Evolutionary conservation across 2,797 vertebrate species (phyloP).

Genomic region (Acanthopagrus latus): DNA sequence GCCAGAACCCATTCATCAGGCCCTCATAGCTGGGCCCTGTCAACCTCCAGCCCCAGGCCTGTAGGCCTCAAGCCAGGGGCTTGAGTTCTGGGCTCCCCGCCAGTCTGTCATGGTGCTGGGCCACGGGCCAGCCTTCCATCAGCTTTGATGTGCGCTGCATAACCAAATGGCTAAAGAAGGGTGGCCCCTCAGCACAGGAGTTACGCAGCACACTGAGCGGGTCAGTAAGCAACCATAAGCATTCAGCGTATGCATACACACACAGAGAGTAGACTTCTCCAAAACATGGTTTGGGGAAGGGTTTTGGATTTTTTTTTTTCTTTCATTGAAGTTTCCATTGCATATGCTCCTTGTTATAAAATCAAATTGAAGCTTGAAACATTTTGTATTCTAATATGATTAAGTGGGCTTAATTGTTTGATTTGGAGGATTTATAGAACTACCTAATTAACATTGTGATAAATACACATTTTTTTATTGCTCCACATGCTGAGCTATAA

Average conservation of each 20-base stretch:
- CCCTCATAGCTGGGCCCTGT: slow-evolving; percentile 88
- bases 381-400: slow-evolving; percentile 90
- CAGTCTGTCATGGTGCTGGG: slow-evolving; percentile 95
- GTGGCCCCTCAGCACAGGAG: slow-evolving; percentile 91
- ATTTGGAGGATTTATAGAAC: slow-evolving; percentile 90
- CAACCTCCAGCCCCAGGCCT: slow-evolving; percentile 86
- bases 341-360: slow-evolving; percentile 88
- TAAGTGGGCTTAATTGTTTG: slow-evolving; percentile 92
- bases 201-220: slow-evolving; percentile 85
- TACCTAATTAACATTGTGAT: slow-evolving; percentile 92
- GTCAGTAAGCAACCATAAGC: slow-evolving; percentile 89
- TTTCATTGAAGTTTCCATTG: slow-evolving; percentile 88
- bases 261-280: slow-evolving; percentile 23
- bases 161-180: slow-evolving; percentile 92
- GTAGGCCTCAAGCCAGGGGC: slow-evolving; percentile 91
- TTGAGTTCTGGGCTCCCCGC: slow-evolving; percentile 91
- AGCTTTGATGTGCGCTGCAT: slow-evolving; percentile 94
- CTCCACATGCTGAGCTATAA: slow-evolving; percentile 85
- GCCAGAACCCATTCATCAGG: slow-evolving; percentile 94
- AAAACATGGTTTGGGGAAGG: slow-evolving; percentile 36
- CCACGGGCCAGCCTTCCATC: slow-evolving; percentile 92
- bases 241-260: slow-evolving; percentile 44
- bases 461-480: slow-evolving; percentile 89
- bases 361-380: slow-evolving; percentile 89
- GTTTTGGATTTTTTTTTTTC: slow-evolving; percentile 71